Base-by-base conservation (phyloP, 2,797 vertebrate genomes). In the Limosa lapponica region DNA sequence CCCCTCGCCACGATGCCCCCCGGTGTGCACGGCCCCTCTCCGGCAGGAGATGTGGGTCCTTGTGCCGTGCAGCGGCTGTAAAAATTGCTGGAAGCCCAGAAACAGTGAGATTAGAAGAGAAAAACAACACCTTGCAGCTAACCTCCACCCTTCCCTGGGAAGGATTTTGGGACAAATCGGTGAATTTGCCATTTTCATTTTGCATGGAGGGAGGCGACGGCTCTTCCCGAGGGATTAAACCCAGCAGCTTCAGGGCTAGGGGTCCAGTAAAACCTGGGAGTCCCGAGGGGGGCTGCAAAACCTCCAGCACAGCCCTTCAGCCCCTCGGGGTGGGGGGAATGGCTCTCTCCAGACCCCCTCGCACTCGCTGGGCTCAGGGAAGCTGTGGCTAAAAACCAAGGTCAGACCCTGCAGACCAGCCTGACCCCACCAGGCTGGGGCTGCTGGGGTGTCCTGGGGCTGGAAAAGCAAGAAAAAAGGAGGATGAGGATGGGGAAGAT, bases 261-360 rank as follows among this genome's bases (percentile, higher is more conserved):
- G 39, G 24, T 18, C 43, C 51, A 37, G 36, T 24, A 48, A 32
- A 48, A 46, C 1, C 46, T 19, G 59, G 69, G 51, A 14, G 3
- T 43, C 10, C 46, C 0, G 8, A 13, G 12, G 25, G 25, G 16
- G 32, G 37, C n/a, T 82, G 59, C 52, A 46, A 77, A 91, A 23
- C 30, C 64, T 51, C 62, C 8, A 3, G 34, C 65, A 55, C 44
- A 57, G 74, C 49, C 54, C 58, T 46, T 36, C 6, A 5, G 65
- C 7, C 3, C 7, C 54, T 34, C 0, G 0, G 1, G 2, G 14
- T 1, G 12, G 23, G 62, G 28, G 19, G 4, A 6, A 30, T 3
- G 3, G 51, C 28, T n/a, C 20, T 54, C 13, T 55, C 72, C 72
- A 34, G 18, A 8, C 4, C 14, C 64, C 20, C 55, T 32, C 0